Base-by-base conservation (phyloP, 2,888 invertebrate species). In the Hemaris fuciformis region DNA sequence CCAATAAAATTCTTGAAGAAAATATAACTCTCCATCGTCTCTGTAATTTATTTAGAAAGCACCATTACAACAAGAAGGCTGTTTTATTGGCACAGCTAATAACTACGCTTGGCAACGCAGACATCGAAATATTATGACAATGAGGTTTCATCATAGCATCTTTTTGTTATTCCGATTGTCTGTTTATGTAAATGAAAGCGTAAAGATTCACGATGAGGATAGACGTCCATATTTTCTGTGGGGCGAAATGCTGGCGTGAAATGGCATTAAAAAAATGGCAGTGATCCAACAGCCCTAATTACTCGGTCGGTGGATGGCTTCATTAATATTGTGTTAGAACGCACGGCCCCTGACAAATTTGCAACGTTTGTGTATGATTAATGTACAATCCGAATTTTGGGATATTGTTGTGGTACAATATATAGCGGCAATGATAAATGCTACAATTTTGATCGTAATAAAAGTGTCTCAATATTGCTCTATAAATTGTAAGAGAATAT, bases 331-430 rank as follows among this genome's bases (percentile, higher is more conserved):
- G 69, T 73, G 73, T 71, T 77, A 79, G 66, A 71, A 73, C 73
- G 72, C 74, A 27, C 46, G 25, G 43, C 31, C 15, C 22, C 74
- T 81, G 81, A 84, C 83, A 83, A 85, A 86, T 86, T 83, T 75
- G 81, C 83, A 77, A 80, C 78, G 77, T 75, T 81, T 75, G 67
- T 68, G 68, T 70, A 71, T 83, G 83, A 84, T 84, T 81, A 83
- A 85, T 84, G 81, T 70, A 67, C 74, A 73, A 81, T 81, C 79
- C 79, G 76, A 76, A 73, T 75, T 72, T 57, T 57, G 45, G 15
- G 20, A 48, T 22, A 57, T 43, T 43, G 45, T 45, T 59, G 31
- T 59, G 20, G 42, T 13, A 27, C 43, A 43, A 43, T 43, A 20
- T 18, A 20, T 3, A 8, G 18, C 10, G n/a, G n/a, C 13, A n/a